Base-by-base conservation (phyloP, 2,888 invertebrate species). In the Drosophila leonis region DNA sequence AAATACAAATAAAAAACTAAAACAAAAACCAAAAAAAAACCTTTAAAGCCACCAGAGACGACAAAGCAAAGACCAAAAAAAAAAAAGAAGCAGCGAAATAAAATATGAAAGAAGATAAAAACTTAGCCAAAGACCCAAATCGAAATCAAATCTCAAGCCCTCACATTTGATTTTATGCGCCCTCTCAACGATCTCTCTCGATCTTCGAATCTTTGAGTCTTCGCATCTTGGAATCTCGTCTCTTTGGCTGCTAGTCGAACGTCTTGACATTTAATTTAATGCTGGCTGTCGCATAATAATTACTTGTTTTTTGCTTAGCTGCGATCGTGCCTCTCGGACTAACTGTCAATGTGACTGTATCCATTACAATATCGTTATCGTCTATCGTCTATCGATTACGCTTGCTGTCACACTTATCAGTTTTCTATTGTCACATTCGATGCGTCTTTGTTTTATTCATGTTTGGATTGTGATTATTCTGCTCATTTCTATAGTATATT, bases 231-330 rank as follows among this genome's bases (percentile, higher is more conserved):
- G 37, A 27, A 27, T 24, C 57, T 33, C 20, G 31, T 31, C 20
- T 56, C 15, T 46, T 46, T 29, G 48, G 48, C 56, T 64, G 55
- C 65, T 54, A 51, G 63, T 62, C 51, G 56, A 77, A 41, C 65
- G 44, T 48, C 65, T 78, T 81, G 87, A 75, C 86, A 80, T 86
- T 84, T 84, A 80, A 84, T 84, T 88, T 80, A 84, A 83, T 86
- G 78, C 80, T 49, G 49, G 51, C 51, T 70, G 80, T 37, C 67
- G 79, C 75, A 83, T 82, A 76, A 76, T 83, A 81, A 81, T 77
- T 83, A 31, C 29, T 31, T 18, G 29, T 18, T 31, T 29, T n/a
- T 31, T 29, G n/a, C 70, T 49, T 18, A 52, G 60, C 51, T 51
- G 39, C 24, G 33, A 70, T 44, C 65, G 41, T 39, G 49, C 46